Evolutionary conservation across 2,797 vertebrate species (phyloP).

Genomic region (Pristis pectinata): DNA sequence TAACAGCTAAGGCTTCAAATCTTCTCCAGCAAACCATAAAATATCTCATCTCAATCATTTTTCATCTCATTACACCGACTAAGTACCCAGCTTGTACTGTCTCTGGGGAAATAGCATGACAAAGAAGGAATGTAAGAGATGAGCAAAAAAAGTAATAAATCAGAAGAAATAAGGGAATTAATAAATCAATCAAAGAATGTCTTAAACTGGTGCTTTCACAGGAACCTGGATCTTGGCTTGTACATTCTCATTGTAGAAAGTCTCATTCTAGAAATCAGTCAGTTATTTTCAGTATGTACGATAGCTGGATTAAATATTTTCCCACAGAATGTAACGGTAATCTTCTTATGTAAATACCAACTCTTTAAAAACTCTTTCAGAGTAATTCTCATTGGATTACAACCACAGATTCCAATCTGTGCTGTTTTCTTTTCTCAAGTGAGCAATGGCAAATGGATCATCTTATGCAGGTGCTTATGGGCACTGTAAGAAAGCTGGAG

Average conservation of each 20-base stretch:
- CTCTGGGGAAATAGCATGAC: conserved; percentile 2
- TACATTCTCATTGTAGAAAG: not conserved
- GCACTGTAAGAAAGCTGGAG: not conserved
- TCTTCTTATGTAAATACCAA: not conserved
- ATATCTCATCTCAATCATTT: conserved; percentile 30
- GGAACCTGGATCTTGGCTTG: not conserved
- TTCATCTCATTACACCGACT: conserved; percentile 3
- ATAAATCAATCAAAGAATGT: conserved; percentile 25
- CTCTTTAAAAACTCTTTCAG: not conserved
- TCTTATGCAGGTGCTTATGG: not conserved
- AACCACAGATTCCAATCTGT: too few relatives aligned
- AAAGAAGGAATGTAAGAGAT: not conserved
- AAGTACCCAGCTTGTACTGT: not conserved
- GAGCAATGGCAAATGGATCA: not conserved
- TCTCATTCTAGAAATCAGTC: conserved; percentile 9
- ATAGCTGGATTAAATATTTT: not conserved
- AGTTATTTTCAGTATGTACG: not conserved
- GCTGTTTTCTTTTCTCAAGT: not conserved
- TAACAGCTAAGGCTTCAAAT: not conserved
- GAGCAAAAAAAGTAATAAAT: not conserved
- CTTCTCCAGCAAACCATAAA: not conserved
- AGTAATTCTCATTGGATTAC: not conserved
- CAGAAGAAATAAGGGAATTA: conserved; percentile 20
- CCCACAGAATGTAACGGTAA: not conserved
- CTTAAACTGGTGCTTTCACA: not conserved